Evolutionary conservation across 2,113 vertebrate species (phyloP), one percentile per base, ranked within the genome.

Genomic region (Epinephelus lanceolatus): DNA sequence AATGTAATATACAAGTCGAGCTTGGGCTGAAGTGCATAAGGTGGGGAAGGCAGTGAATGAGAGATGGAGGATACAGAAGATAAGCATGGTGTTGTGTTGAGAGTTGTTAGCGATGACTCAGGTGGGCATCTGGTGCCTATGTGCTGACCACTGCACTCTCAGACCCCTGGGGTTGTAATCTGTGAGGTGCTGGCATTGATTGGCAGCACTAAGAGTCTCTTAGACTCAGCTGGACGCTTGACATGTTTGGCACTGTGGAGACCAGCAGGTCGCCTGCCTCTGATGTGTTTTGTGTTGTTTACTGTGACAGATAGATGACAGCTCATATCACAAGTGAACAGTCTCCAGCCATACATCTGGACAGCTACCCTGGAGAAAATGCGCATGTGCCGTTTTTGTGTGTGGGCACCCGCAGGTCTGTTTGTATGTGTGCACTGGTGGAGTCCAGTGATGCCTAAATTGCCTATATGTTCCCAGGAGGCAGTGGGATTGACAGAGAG

Each of bases 1-100:
- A 94, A 94, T 93, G 59, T 87, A 93, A 94, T 94, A 87, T 85
- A 78, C 73, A 79, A 84, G 79, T 37, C 65, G 76, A 77, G 75
- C 53, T 69, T 18, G 17, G 13, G 77, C 42, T 69, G 61, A 86
- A 79, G 72, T 78, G 52, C 75, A 84, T 40, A 3, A 42, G 45
- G 59, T 77, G 67, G 67, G 14, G n/a, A 73, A 73, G n/a, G 71
- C 62, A 53, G 73, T 47, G 73, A 73, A 65, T n/a, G 57, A 52
- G 49, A 69, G 15, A 67, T 49, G 42, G 13, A 81, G 47, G 67
- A 53, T 19, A 18, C 57, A 75, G 69, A 55, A 42, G 57, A 70
- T 77, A 66, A 84, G 51, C 23, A 25, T 14, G 69, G 23, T 18
- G 40, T 9, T 71, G 23, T 66, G 33, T 25, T 71, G 47, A 59